A percentile compares a stretch with the other conserved stretches of the same genome.
These are phyloP conservation scores for Cricetomys ansorgei DNA, from an alignment of 2,113 vertebrate genomes.

Conservation along the genomic window DNA sequence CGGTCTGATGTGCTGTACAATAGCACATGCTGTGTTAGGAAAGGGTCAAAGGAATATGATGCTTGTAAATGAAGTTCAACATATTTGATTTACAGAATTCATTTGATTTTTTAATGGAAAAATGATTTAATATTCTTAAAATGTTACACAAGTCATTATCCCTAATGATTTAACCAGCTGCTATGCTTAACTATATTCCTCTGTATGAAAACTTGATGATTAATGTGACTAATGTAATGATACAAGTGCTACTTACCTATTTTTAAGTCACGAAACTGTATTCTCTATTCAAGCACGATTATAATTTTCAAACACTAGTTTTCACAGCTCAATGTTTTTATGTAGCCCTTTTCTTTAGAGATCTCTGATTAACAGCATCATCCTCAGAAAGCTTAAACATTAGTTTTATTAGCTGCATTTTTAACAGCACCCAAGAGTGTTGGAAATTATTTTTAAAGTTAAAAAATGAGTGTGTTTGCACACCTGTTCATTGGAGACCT, in stretches of 20 bases:
- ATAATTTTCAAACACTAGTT: conserved; percentile 46
- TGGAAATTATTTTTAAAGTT: conserved; percentile 71
- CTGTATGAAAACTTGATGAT: conserved; percentile 72
- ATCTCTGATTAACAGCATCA: conserved; percentile 65
- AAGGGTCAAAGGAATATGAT: rapidly evolving
- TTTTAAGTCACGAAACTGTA: conserved; percentile 59
- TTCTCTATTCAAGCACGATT: conserved; percentile 27
- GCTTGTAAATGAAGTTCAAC: not conserved
- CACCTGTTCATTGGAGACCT: conserved; percentile 67
- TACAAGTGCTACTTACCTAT: conserved; percentile 68
- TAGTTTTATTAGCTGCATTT: conserved; percentile 64
- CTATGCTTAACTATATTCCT: conserved; percentile 60
- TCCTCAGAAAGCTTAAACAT: conserved; percentile 47
- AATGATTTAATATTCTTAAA: conserved; percentile 46
- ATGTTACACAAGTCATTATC: conserved; percentile 55
- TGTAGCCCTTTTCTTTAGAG: conserved; percentile 56
- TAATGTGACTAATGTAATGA: conserved; percentile 60
- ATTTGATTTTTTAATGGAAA: conserved; percentile 50
- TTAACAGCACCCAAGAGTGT: conserved; percentile 52
- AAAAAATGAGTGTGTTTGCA: conserved; percentile 71
- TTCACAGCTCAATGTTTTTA: conserved; percentile 15
- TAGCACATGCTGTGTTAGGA: rapidly evolving
- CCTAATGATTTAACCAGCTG: conserved; percentile 57
- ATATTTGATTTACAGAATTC: not conserved
- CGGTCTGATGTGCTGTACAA: not conserved